Evolutionary conservation across 2,797 vertebrate genomes (phyloP), one percentile per base, ranked within the genome.

Genomic region (Cephalopachus bancanus): DNA sequence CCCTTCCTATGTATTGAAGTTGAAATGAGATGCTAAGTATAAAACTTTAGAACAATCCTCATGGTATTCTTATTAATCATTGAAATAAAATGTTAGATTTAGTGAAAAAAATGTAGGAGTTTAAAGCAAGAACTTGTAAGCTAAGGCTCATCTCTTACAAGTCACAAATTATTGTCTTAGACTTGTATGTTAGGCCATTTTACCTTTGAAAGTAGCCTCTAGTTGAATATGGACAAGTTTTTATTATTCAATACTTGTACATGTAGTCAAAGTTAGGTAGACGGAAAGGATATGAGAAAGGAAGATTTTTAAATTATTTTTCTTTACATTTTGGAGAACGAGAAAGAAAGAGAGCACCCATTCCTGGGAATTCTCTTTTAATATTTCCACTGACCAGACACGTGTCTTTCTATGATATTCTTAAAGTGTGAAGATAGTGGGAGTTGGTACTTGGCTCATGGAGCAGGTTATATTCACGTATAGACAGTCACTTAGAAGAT

Each of bases 11-110:
- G 14, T 60, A 76, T 60, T 57, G 59, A 84, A 89, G 79, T 16
- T 79, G 74, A 91, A 80, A 80, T 80, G 53, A 80, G 51, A 57
- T 86, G 83, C 19, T 64, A 91, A 64, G 44, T 44, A n/a, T 72
- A 94, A 80, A 85, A 55, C 69, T 33, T 80, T 72, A 91, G 60
- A 55, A 26, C 30, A 90, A 15, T 49, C 37, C 74, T 55, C 24
- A 71, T 24, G 12, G 37, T 74, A 33, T 78, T 78, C 83, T 37
- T 33, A 59, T 69, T 69, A 69, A 90, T 83, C 44, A 59, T 44
- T 60, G 53, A 69, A 76, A 81, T 57, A 26, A 93, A 64, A 72
- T 88, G 67, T 74, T 64, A 84, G 59, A 55, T 75, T 86, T 55
- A 51, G 7, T 51, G 1, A 75, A 88, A 88, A 88, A 64, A 37